These are phyloP conservation scores for Neria commutata DNA, from an alignment of 2,888 invertebrate species.

Conservation along the genomic window DNA sequence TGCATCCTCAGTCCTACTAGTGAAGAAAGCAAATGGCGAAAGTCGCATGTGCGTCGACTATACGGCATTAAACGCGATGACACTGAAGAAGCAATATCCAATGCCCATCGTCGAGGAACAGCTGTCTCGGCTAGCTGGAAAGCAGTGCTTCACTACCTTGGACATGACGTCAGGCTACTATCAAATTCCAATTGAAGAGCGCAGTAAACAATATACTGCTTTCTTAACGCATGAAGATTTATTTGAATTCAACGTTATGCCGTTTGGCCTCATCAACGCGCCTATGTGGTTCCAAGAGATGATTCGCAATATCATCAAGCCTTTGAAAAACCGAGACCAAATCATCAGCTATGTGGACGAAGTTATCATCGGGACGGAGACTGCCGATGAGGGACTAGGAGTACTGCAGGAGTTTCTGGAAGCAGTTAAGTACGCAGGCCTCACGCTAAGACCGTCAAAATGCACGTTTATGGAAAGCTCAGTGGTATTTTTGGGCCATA, in stretches of 20 bases:
- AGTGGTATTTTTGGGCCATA: slow-evolving; percentile 21
- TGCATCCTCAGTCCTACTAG: slow-evolving; percentile 26
- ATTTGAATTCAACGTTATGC: slow-evolving; percentile 44
- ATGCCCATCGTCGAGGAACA: slow-evolving; percentile 25
- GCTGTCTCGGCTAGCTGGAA: too few relatives aligned
- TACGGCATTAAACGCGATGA: slow-evolving; percentile 16
- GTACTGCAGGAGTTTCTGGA: slow-evolving; percentile 9
- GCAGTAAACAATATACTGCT: slow-evolving; percentile 43
- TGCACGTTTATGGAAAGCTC: slow-evolving; percentile 12
- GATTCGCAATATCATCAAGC: slow-evolving; percentile 26
- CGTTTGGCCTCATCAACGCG: slow-evolving; percentile 50
- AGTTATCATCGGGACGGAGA: slow-evolving; percentile 2
- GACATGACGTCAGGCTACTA: slow-evolving; percentile 44
- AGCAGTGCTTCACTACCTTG: slow-evolving; percentile 44
- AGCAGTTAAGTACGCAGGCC: slow-evolving; percentile 11
- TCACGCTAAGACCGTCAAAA: slow-evolving; percentile 25
- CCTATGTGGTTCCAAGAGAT: slow-evolving; percentile 45
- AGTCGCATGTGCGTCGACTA: slow-evolving; percentile 22
- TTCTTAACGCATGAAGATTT: slow-evolving; percentile 47
- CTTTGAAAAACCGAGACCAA: background rate
- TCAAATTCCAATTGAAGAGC: slow-evolving; percentile 31
- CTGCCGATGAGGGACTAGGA: slow-evolving; percentile 1
- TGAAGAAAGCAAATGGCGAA: slow-evolving; percentile 22
- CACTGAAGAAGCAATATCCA: slow-evolving; percentile 19
- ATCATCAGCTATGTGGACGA: slow-evolving; percentile 23